Percentiles rank a stretch among this genome's conserved stretches.
phyloP scores from a whole-genome alignment of 2,888 invertebrate genomes.

The Mamestra brassicae region DNA sequence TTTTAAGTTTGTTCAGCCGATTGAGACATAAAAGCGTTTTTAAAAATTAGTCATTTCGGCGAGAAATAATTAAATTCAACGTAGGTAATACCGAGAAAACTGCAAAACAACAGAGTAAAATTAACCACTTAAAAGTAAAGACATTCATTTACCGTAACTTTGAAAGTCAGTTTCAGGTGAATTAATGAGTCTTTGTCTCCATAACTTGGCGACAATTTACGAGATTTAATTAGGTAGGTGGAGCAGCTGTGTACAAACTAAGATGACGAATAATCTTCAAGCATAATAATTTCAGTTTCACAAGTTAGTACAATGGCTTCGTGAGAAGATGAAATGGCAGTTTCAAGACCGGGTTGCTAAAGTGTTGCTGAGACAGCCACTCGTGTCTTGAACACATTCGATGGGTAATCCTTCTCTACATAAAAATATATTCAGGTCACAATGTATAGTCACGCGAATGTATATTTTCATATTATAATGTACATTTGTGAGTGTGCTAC shows the following conservation, averaged over 20 bases:
- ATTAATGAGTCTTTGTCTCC: slow-evolving; percentile 49
- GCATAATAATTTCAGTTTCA: slow-evolving; percentile 57
- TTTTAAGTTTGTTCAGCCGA: slow-evolving; percentile 28
- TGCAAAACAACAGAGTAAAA: slow-evolving; percentile 35
- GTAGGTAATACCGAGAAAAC: slow-evolving; percentile 11
- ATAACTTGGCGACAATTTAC: slow-evolving; percentile 43
- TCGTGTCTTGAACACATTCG: slow-evolving; percentile 18
- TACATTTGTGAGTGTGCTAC: slow-evolving; percentile 33
- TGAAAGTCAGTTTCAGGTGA: slow-evolving; percentile 50
- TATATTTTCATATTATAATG: slow-evolving; percentile 31
- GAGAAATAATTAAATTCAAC: slow-evolving; percentile 4
- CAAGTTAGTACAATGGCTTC: slow-evolving; percentile 69
- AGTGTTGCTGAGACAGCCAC: slow-evolving; percentile 44
- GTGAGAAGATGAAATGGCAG: slow-evolving; percentile 67
- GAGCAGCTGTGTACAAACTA: slow-evolving; percentile 27
- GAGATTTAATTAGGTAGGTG: slow-evolving; percentile 47
- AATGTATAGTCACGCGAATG: slow-evolving; percentile 25
- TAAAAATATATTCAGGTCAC: slow-evolving; percentile 42
- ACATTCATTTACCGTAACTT: slow-evolving; percentile 47
- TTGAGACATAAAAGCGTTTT: slow-evolving; percentile 3
- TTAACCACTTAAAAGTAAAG: slow-evolving; percentile 42
- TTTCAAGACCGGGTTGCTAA: slow-evolving; percentile 49
- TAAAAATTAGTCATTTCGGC: not conserved
- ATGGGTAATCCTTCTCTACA: slow-evolving; percentile 26
- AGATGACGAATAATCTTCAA: slow-evolving; percentile 61